A percentile compares a stretch with the other conserved stretches of the same genome.
Conservation (phyloP, 2,888 invertebrate genomes). For the Teleiodes luculella region DNA sequence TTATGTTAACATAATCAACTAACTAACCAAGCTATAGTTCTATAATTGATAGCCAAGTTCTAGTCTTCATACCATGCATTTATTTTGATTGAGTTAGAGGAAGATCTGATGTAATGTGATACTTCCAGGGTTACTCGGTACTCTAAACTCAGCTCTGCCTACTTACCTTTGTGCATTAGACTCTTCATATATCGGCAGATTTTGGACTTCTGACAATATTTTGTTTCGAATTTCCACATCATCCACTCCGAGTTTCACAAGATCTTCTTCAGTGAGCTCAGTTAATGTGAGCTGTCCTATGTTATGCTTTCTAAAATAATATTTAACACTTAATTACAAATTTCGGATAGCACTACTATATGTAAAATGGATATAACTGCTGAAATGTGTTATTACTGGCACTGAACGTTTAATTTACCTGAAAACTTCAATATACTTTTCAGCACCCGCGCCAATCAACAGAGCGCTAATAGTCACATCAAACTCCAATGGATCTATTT, state of each 20-base stretch:
- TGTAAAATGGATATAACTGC: too few species aligned
- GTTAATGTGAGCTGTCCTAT: constrained; percentile 64
- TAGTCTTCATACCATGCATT: too few species aligned
- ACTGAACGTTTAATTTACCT: constrained; percentile 42
- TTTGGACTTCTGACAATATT: constrained; percentile 56
- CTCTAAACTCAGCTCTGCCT: too few species aligned
- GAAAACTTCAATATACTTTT: constrained; percentile 65
- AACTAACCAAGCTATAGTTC: too few species aligned
- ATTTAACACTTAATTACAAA: too few species aligned
- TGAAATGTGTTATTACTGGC: too few species aligned
- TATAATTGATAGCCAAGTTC: too few species aligned
- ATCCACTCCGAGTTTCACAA: constrained; percentile 60
- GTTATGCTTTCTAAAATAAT: constrained; percentile 48
- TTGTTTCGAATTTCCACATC: constrained; percentile 50
- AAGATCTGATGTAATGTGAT: too few species aligned
- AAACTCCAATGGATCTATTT: constrained; percentile 58
- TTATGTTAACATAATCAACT: too few species aligned
- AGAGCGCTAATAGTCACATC: constrained; percentile 62
- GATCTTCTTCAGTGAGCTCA: constrained; percentile 64
- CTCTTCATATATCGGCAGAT: constrained; percentile 61
- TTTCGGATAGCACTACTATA: too few species aligned
- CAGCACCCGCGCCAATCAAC: constrained; percentile 58
- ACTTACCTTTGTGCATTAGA: constrained; percentile 31
- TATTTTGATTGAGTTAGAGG: too few species aligned
- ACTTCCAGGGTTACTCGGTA: too few species aligned